Evolutionary conservation across 2,113 vertebrate genomes (phyloP), one percentile per base, ranked within the genome.

Genomic region (Cyprinus carpio): DNA sequence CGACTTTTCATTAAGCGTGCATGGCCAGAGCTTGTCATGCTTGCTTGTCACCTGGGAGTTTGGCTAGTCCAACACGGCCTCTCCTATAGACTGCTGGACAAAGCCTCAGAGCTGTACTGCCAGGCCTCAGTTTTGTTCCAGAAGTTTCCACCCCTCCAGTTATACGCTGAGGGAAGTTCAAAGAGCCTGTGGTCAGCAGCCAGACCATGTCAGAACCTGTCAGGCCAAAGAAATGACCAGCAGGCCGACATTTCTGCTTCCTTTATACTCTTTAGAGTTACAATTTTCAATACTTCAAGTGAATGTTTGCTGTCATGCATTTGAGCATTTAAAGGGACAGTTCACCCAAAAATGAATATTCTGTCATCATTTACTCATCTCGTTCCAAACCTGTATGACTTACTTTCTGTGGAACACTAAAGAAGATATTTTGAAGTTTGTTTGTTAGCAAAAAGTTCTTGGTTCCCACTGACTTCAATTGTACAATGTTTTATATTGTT

Each of bases 1-100:
- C 1, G 49, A 60, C 64, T 82, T 87, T 87, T 87, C 87, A 88
- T 88, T 88, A 88, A 88, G 46, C 7, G 56, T 65, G 69, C 64
- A n/a, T n/a, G n/a, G 82, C 51, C n/a, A n/a, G 82, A 75, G 43
- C 56, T 74, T 60, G 87, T 81, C 87, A 87, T 83, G 81, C 81
- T 51, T 77, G 74, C 82, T 85, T 64, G 77, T 84, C 85, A 88
- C 82, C 85, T 86, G 84, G 74, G 85, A 77, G 77, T 82, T 78
- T 76, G 82, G 77, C 84, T 85, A 43, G 84, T 80, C 84, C 65
- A 71, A 78, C 76, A 71, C 46, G 58, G 56, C 15, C 72, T 64
- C 25, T 46, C 54, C n/a, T 58, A 84, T 49, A 43, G 82, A n/a
- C 31, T 27, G 16, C 69, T 83, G 71, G 71, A 83, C 69, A 84